Base-by-base conservation (phyloP, 2,113 vertebrate species). In the Rallus limicola region DNA sequence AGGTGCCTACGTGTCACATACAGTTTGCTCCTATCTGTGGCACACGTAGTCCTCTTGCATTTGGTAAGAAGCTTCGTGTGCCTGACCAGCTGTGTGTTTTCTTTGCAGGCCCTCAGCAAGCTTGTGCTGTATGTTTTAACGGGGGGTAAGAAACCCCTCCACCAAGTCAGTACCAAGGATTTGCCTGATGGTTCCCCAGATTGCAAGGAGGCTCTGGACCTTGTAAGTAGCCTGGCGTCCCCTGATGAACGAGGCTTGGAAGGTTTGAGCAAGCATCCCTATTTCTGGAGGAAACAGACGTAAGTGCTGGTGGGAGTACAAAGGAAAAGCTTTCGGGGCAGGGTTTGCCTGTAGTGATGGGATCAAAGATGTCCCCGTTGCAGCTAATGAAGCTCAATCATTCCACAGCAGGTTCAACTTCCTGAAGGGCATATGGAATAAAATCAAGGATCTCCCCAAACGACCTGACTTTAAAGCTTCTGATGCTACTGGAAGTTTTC, bases 251-350 rank as follows among this genome's bases (percentile, higher is more conserved):
- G 56, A 9, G 87, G 63, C 21, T 56, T 98, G 80, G 65, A 59
- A 52, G 42, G 62, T 23, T 42, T 98, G 69, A 93, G 97, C 50
- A 71, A 31, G 44, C 98, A 98, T 38, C 98, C 98, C 63, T 98
- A 97, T 95, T 98, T 98, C 76, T 98, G 96, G 97, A 96, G 64
- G 69, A 97, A 95, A 67, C 50, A 96, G 62, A 78, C 0, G 98
- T 98, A 97, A 97, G 96, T 92, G 31, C 42, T 53, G 59, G 46
- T 53, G 59, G 46, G 70, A 67, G n/a, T 20, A 15, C 24, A 50
- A 34, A 94, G 82, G n/a, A 36, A 16, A 71, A 56, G 14, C 38
- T 81, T 77, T 58, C 1, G 1, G 26, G 20, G 3, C 2, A 4
- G 79, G 42, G 59, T 80, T 71, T 70, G 46, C 29, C 55, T 74